Evolutionary conservation across 2,797 vertebrate species (phyloP), one percentile per base, ranked within the genome.

Genomic region (Nasua narica): DNA sequence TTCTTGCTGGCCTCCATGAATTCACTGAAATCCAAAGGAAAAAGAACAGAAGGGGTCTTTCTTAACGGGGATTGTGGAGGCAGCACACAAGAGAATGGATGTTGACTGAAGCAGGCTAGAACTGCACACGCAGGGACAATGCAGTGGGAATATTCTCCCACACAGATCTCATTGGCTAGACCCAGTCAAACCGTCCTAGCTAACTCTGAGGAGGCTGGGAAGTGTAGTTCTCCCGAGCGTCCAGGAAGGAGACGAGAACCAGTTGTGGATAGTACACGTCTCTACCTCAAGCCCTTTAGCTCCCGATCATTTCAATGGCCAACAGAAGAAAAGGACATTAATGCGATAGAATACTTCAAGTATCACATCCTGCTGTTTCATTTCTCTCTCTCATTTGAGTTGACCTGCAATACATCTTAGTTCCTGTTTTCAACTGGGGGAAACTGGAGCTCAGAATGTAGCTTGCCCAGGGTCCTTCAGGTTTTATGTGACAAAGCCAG

Each of bases 1-100:
- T 97, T 97, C 46, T 82, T 94, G 25, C 62, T 86, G 65, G 82
- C 78, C 60, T 83, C 77, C 40, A 29, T 40, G 76, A 65, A 96
- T 86, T 94, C 93, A 94, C 70, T 94, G 86, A 92, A 87, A 58
- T 87, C 86, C 94, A 76, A 58, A 79, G 32, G 19, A 40, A 50
- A 70, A 48, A n/a, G 48, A 27, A 94, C 74, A 87, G 65, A 90
- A 15, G 5, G 48, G n/a, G 16, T 27, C 91, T 58, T 96, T 97
- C 60, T 94, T 81, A 70, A n/a, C n/a, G 27, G 25, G 56, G 37
- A 91, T 15, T 60, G 46, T 58, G 91, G 76, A 70, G 19, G 25
- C 27, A 76, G 32, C 74, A 43, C 56, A 11, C 0, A 27, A 74
- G 18, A 95, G 3, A 52, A 65, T 14, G 8, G 40, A 37, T 18